Conservation (phyloP, 2,113 vertebrate species). For the Lontra canadensis region DNA sequence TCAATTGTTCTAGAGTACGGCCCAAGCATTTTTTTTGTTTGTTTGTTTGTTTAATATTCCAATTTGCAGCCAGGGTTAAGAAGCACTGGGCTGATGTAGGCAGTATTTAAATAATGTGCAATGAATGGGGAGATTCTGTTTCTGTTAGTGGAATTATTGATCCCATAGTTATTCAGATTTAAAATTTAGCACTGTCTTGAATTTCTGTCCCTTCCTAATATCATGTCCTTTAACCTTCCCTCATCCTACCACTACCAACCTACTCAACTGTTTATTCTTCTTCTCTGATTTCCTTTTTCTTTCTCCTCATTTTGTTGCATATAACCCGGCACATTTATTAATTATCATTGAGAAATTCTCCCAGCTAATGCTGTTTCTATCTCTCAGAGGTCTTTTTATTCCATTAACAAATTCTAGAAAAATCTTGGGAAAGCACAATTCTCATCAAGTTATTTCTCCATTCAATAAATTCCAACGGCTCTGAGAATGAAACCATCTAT, state of each 20-base stretch:
- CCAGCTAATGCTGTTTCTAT: neutral
- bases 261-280: neutral
- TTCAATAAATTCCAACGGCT: neutral
- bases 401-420: neutral
- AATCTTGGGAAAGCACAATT: neutral
- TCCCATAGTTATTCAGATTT: neutral
- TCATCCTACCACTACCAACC: neutral
- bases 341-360: neutral
- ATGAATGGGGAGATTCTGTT: neutral
- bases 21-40: neutral
- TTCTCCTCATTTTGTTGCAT: neutral
- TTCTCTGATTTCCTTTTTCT: neutral
- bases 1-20: neutral
- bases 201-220: neutral
- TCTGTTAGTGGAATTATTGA: neutral
- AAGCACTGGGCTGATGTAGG: neutral
- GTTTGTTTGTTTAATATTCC: neutral
- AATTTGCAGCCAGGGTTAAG: neutral
- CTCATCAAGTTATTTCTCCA: neutral
- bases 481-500: neutral
- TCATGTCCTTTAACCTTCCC: neutral
- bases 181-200: neutral
- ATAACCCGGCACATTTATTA: neutral
- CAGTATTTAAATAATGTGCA: neutral
- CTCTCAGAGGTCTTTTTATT: neutral